phyloP scores from a whole-genome alignment of 2,113 vertebrate species.

The Paramormyrops kingsleyae region DNA sequence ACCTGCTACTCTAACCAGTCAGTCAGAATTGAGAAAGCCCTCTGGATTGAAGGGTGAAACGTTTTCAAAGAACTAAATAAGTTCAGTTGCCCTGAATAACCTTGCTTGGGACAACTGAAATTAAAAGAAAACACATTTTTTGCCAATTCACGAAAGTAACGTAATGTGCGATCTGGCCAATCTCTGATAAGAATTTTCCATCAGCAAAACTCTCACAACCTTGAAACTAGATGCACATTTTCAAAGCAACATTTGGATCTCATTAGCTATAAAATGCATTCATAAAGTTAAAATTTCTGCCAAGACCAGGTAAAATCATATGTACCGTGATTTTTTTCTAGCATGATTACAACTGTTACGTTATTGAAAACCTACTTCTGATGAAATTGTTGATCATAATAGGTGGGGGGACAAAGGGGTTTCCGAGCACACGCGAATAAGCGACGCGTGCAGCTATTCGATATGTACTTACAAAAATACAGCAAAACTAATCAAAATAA shows the following conservation, averaged over 20 bases:
- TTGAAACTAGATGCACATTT: not conserved
- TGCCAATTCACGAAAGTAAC: not conserved
- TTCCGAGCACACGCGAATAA: not conserved
- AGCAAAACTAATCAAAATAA: not conserved
- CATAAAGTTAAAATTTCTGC: not conserved
- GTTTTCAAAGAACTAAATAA: no score
- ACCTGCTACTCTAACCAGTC: no score
- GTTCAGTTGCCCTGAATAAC: no score
- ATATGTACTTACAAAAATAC: not conserved
- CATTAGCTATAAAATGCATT: not conserved
- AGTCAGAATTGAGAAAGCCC: no score
- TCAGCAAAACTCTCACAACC: not conserved
- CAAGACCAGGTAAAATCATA: not conserved
- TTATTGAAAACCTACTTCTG: constrained; percentile 14
- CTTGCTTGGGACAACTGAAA: not conserved
- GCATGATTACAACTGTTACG: not conserved
- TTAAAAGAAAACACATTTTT: not conserved
- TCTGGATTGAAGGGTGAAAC: no score
- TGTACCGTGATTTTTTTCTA: not conserved
- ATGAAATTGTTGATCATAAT: not conserved
- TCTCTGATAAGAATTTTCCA: not conserved
- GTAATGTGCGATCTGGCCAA: not conserved
- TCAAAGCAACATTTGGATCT: not conserved
- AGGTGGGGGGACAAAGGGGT: constrained; percentile 1
- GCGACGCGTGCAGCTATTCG: not conserved